phyloP scores from a whole-genome alignment of 2,888 invertebrate species.

The Drosophila mercatorum region DNA sequence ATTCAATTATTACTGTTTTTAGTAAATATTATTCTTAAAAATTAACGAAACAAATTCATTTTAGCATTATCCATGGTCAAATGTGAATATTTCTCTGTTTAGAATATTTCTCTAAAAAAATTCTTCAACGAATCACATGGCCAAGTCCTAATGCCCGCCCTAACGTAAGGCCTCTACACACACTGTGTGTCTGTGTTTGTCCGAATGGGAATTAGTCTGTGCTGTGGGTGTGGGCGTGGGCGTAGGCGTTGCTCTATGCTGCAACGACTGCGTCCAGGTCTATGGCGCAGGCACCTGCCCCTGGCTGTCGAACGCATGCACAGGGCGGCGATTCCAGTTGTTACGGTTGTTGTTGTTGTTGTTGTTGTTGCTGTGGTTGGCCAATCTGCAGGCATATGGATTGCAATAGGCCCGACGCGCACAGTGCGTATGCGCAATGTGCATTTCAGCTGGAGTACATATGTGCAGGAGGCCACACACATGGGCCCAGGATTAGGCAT shows the following conservation, averaged over 20 bases:
- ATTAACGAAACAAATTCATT: no score
- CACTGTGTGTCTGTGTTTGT: constrained; percentile 3
- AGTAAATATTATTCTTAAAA: no score
- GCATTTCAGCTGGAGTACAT: constrained; percentile 20
- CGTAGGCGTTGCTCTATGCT: constrained; percentile 29
- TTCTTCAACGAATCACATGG: not conserved
- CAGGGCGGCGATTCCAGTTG: constrained; percentile 4
- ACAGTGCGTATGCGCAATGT: constrained; percentile 79
- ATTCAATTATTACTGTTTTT: no score
- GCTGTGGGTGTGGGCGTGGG: constrained; percentile 14
- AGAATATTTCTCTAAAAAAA: no score
- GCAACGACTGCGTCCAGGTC: constrained; percentile 29
- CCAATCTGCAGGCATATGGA: constrained; percentile 75
- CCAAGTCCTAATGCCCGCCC: not conserved
- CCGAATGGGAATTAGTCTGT: constrained; percentile 27
- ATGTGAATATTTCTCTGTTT: no score
- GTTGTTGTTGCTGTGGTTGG: constrained; percentile 50
- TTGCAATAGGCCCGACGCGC: constrained; percentile 72
- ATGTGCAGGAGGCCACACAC: constrained; percentile 15
- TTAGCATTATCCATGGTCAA: no score
- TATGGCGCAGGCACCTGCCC: constrained; percentile 22
- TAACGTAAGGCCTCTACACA: not conserved
- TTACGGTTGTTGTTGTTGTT: constrained; percentile 10
- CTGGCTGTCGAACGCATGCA: constrained; percentile 38
- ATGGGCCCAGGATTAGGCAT: constrained; percentile 11